Evolutionary conservation across 1,140 invertebrate genomes (phyloP), one percentile per base, ranked within the genome.

Genomic region (Thaumetopoea pityocampa): DNA sequence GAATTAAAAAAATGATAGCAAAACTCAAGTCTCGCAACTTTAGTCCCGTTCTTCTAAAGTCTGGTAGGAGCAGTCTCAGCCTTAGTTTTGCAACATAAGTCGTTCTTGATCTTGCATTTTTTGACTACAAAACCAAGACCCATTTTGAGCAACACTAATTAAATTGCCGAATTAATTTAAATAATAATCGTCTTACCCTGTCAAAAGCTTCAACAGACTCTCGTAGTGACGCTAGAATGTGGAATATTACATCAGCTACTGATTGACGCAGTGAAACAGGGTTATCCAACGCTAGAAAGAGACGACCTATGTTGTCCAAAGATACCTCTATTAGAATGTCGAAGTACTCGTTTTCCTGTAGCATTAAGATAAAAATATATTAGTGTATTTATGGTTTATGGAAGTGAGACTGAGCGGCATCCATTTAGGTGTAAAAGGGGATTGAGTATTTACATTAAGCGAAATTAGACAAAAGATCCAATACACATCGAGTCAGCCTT

Each of bases 281-380:
- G 7, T 59, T 42, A 6, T 49, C 37, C 45, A 79, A 38, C 1
- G 65, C 66, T 5, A 60, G 42, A 16, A 79, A 72, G 10, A 81
- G 41, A 7, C 49, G 62, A 3, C 38, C 59, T 15, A 81, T 26
- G 32, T 77, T 67, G 23, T 79, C 68, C 4, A 72, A 35, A 1
- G 70, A 70, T 7, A 71, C 61, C 22, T 79, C 72, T 8, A 81
- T 69, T 4, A 81, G 44, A 7, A 81, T 65, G 26, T 81, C 72
- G 29, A 59, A 79, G 1, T 50, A 32, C 9, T 67, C 65, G 15
- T 69, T 74, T 29, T 81, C 77, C 77, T 81, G 41, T 11, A 27
- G 15, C 16, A 34, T 11, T 14, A 14, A 22, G 12, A 44, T n/a
- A 29, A 30, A 28, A 49, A 24, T 26, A 37, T 8, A 30, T 22